Conservation (phyloP, 2,113 vertebrate species). For the Amazona vittata region DNA sequence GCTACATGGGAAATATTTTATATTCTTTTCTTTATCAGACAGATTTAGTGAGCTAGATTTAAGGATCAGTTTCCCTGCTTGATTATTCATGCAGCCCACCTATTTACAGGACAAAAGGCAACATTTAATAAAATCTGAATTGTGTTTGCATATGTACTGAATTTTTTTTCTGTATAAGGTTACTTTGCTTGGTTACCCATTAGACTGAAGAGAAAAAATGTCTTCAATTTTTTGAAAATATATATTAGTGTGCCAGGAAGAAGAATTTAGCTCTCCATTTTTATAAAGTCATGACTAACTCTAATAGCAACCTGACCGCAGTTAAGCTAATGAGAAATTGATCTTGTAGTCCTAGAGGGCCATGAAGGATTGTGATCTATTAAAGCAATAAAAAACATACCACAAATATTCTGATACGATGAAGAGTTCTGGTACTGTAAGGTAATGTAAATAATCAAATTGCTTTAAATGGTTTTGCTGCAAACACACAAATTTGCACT, state of each 20-base stretch:
- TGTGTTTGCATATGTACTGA: fast-evolving
- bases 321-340: constrained; percentile 13
- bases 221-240: not conserved
- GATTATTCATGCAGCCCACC: not conserved
- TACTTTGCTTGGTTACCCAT: not conserved
- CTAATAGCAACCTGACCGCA: not conserved
- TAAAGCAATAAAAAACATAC: constrained; percentile 20
- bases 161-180: not conserved
- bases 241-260: not conserved
- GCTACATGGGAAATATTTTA: not conserved
- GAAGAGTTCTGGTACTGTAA: constrained; percentile 2
- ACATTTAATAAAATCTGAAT: not conserved
- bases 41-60: not conserved
- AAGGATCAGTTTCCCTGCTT: not conserved
- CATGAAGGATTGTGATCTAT: not conserved
- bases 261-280: not conserved
- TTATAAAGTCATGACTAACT: not conserved
- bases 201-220: not conserved
- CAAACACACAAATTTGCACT: not conserved
- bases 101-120: not conserved
- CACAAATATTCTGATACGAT: constrained; percentile 27
- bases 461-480: constrained; percentile 12
- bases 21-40: not conserved
- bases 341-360: not conserved
- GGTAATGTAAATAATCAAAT: constrained; percentile 39